Conservation (phyloP, 2,888 invertebrate genomes). For the Sceliomorpha sp. region DNA sequence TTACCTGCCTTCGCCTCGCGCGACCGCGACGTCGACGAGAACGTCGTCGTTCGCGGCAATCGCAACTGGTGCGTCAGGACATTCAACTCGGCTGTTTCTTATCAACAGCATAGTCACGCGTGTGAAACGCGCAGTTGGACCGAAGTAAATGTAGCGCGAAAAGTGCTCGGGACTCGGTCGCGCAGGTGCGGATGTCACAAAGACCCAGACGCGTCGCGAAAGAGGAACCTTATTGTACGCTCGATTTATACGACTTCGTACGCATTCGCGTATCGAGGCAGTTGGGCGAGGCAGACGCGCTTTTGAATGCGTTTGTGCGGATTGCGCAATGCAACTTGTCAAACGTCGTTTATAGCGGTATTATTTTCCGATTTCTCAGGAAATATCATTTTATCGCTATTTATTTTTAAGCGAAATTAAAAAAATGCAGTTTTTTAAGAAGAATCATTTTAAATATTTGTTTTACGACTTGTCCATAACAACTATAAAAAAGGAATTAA, state of each 20-base stretch:
- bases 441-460: too few species aligned
- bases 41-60: conserved; percentile 30
- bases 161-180: conserved; percentile 8
- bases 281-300: too few species aligned
- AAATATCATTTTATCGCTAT: too few species aligned
- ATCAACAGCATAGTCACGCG: conserved; percentile 32
- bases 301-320: too few species aligned
- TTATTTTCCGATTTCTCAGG: too few species aligned
- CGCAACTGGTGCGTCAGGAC: conserved; percentile 36
- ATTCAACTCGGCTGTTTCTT: conserved; percentile 36
- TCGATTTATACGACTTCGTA: not conserved
- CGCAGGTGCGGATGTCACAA: conserved; percentile 33
- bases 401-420: too few species aligned
- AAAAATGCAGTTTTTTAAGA: too few species aligned
- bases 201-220: not conserved
- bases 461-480: too few species aligned
- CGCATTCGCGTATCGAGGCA: not conserved
- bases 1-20: conserved; percentile 11
- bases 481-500: too few species aligned
- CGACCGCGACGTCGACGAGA: too few species aligned
- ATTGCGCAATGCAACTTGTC: too few species aligned
- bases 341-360: too few species aligned
- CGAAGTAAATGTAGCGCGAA: conserved; percentile 27
- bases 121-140: conserved; percentile 25
- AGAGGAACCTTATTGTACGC: not conserved